Conservation (phyloP, 2,797 vertebrate species). For the Microcaecilia unicolor region DNA sequence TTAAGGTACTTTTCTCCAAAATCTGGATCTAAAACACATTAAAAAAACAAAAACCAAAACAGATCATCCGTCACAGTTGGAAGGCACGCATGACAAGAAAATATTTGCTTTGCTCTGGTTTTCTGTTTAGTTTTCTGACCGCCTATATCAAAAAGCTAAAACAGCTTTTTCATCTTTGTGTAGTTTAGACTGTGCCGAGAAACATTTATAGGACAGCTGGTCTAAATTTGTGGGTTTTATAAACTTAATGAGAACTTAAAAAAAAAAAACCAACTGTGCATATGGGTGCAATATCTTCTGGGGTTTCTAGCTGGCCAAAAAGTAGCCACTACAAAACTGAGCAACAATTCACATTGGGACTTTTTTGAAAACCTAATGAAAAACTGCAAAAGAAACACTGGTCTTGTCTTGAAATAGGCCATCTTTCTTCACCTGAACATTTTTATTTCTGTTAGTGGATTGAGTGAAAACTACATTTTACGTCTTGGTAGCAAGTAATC, state of each 20-base stretch:
- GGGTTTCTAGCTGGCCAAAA: conserved; percentile 26
- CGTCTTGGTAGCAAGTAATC: neutral
- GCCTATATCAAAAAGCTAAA: conserved; percentile 45
- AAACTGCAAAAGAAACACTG: neutral
- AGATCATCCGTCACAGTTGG: conserved; percentile 37
- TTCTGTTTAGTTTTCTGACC: conserved; percentile 44
- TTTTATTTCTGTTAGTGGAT: conserved; percentile 8
- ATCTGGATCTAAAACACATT: conserved; percentile 32
- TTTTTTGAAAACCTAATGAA: conserved; percentile 13
- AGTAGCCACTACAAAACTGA: conserved; percentile 29
- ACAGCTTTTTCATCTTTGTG: conserved; percentile 33
- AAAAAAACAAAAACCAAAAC: conserved; percentile 37
- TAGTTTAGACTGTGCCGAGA: conserved; percentile 29
- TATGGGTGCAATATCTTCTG: conserved; percentile 37
- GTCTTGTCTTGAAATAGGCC: neutral
- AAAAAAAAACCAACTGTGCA: conserved; percentile 19
- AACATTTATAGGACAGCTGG: conserved; percentile 47
- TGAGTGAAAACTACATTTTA: neutral
- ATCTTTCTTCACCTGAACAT: conserved; percentile 14
- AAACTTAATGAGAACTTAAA: conserved; percentile 42
- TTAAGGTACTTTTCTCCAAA: conserved; percentile 30
- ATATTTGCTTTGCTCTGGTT: conserved; percentile 52
- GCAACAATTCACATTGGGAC: conserved; percentile 19
- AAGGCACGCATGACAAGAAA: conserved; percentile 38
- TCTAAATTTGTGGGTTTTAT: conserved; percentile 47